Base-by-base conservation (phyloP, 2,113 vertebrate species). In the Rutilus rutilus region DNA sequence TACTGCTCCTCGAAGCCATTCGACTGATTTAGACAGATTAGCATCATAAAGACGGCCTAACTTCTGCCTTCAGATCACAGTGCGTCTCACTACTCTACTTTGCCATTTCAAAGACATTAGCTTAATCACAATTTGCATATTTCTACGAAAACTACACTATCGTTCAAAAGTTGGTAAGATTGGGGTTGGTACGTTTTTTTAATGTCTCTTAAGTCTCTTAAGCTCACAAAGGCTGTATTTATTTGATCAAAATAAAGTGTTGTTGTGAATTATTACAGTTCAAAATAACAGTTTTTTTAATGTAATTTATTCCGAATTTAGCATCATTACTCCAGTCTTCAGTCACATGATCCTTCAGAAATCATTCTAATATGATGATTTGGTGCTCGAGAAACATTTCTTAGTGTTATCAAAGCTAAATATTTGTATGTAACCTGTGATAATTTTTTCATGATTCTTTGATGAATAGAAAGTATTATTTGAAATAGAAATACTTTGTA, bases 21-120 rank as follows among this genome's bases (percentile, higher is more conserved):
- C 42, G 54, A 80, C 57, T 74, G 25, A 27, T 79, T 36, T 9
- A 87, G 54, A 3, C 36, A 47, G 83, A n/a, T 57, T 78, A 30
- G 36, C 42, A 80, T 69, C 42, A 65, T 2, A 39, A 69, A 65
- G 27, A 62, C 19, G 50, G 36, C 6, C 14, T 10, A 21, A 25
- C 39, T 50, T 33, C 74, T 85, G 23, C 64, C 57, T 79, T 25
- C 67, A 87, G 69, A 67, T 67, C 33, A 11, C 64, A 59, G 17
- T 75, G 78, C 8, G 6, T n/a, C 52, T 19, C 21, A n/a, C 4
- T 81, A 42, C 42, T 30, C n/a, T 67, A 81, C 39, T 81, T 27
- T 52, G 33, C 11, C 11, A 6, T 59, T 78, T 78, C 11, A 30
- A 14, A 36, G 75, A 23, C 27, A 42, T 64, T n/a, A 78, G 30